Evolutionary conservation across 2,113 vertebrate genomes (phyloP), one percentile per base, ranked within the genome.

Genomic region (Microtus richardsoni): DNA sequence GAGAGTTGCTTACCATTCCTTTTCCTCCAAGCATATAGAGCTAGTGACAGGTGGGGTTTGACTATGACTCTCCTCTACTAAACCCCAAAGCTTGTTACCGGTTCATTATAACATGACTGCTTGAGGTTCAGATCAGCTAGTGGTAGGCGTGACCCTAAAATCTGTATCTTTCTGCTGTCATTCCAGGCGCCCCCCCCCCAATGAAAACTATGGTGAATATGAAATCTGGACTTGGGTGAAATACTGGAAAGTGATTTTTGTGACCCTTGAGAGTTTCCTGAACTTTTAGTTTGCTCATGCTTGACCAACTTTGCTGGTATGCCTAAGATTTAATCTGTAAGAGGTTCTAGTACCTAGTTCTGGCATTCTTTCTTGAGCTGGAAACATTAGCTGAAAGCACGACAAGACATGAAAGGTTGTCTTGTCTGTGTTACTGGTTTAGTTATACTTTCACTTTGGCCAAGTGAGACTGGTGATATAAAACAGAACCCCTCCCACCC

Each of bases 301-400:
- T 77, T 93, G 66, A 41, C 78, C 71, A 78, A 12, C 89, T 96
- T 93, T 94, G 58, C 71, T 33, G 41, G 58, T 47, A 33, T 30
- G 16, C 64, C 62, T 93, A 47, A 93, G 36, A 89, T 94, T 78
- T 86, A 86, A 52, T 93, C 79, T 92, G 10, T 64, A n/a, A 91
- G 78, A 80, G 0, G 4, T 83, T 87, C n/a, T n/a, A n/a, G n/a
- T n/a, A 41, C 60, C n/a, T 54, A 87, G 8, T 89, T 95, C 68
- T 93, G 26, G 60, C 14, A 3, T 75, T 94, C 78, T 96, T 0
- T 83, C 62, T 92, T 70, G n/a, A 93, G 22, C 74, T 71, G 54
- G 78, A 92, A 93, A 54, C 16, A 58, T 78, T 41, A 58, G 2
- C 14, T 92, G 73, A 86, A 30, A 91, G 62, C 68, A 17, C 19